Conservation (phyloP, 2,797 vertebrate species). For the Muscicapa striata region DNA sequence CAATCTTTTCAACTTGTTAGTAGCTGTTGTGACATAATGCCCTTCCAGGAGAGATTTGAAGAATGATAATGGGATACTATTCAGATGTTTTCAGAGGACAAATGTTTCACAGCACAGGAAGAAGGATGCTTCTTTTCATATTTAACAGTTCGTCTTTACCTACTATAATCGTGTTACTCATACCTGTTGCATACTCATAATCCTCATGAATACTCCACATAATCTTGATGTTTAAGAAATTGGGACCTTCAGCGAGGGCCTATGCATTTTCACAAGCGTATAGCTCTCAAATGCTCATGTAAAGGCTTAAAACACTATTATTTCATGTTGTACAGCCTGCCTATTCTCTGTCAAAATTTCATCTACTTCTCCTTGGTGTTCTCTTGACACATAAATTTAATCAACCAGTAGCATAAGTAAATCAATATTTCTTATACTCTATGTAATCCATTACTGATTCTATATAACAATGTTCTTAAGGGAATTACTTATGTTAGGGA, state of each 20-base stretch:
- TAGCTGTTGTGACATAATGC: background rate
- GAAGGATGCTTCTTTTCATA: background rate
- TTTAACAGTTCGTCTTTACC: background rate
- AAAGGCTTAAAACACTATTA: background rate
- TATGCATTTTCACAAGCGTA: background rate
- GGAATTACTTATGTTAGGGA: background rate
- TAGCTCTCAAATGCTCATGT: background rate
- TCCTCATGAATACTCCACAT: background rate
- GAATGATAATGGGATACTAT: accelerated
- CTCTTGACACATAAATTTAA: background rate
- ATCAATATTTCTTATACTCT: background rate
- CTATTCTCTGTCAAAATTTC: background rate
- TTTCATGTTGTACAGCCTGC: background rate
- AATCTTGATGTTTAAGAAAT: background rate
- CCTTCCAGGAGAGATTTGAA: background rate
- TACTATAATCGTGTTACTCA: background rate
- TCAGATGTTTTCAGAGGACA: background rate
- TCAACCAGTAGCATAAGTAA: background rate
- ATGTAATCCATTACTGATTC: background rate
- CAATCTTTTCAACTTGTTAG: background rate
- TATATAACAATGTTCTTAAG: background rate
- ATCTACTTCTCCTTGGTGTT: background rate
- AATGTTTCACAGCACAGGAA: background rate
- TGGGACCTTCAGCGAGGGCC: background rate
- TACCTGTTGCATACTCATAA: background rate